These are phyloP conservation scores for Panthera uncia DNA, from an alignment of 2,113 vertebrate species.

Conservation along the genomic window DNA sequence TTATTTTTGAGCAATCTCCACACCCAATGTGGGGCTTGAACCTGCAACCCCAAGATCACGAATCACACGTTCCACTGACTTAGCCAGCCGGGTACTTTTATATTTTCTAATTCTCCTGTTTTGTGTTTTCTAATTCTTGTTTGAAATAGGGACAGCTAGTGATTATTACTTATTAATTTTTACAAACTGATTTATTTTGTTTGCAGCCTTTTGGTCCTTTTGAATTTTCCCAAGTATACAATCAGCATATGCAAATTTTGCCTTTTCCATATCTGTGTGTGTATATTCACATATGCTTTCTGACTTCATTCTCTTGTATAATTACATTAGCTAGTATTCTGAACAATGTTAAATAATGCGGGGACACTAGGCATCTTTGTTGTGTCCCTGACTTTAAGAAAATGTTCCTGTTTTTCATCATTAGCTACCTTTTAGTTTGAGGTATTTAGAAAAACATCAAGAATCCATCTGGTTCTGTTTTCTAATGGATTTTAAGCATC, in stretches of 20 bases:
- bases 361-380: neutral
- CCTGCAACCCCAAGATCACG: too few species aligned
- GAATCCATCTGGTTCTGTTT: neutral
- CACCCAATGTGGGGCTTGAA: too few species aligned
- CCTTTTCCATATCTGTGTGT: neutral
- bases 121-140: constrained; percentile 22
- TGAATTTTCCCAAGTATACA: neutral
- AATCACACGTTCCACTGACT: too few species aligned
- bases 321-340: neutral
- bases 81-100: too few species aligned
- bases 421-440: constrained; percentile 6
- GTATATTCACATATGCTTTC: neutral
- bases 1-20: too few species aligned
- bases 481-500: neutral
- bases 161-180: neutral
- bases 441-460: neutral
- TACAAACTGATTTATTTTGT: neutral
- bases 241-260: neutral
- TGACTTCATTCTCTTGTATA: neutral
- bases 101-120: too few species aligned
- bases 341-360: neutral
- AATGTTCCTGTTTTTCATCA: constrained; percentile 20
- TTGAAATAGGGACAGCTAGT: neutral
- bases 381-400: neutral
- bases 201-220: neutral